phyloP scores from a whole-genome alignment of 2,113 vertebrate genomes.

The Benitochromis conjunctus region DNA sequence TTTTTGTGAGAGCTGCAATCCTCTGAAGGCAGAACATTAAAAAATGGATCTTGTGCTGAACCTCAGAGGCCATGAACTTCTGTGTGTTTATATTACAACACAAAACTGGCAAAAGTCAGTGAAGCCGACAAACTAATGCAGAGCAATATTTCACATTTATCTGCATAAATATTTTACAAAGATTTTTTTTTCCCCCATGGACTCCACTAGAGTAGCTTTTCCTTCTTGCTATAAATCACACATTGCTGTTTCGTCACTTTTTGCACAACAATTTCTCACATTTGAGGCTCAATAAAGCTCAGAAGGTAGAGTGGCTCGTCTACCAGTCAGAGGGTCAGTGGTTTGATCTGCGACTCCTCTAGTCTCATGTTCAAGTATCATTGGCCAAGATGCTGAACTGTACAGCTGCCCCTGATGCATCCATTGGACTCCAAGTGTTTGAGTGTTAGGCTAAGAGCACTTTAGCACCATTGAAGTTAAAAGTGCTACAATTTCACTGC shows the following conservation, averaged over 20 bases:
- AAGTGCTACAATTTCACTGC: fast-evolving
- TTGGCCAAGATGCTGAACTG: neutral
- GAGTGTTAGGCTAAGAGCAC: fast-evolving
- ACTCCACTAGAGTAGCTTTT: too few relatives aligned
- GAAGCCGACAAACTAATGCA: neutral
- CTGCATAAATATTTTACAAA: neutral
- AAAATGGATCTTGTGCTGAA: neutral
- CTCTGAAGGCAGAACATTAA: neutral
- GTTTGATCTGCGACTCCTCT: neutral
- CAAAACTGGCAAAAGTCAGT: neutral
- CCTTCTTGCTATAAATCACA: neutral
- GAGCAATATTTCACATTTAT: neutral
- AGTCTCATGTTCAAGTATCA: neutral
- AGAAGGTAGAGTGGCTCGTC: neutral
- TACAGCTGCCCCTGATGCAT: neutral
- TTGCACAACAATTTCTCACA: neutral
- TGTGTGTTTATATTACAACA: neutral
- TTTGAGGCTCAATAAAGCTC: neutral
- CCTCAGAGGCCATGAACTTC: neutral
- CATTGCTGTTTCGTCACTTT: neutral
- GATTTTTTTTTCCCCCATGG: too few relatives aligned
- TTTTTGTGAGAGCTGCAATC: neutral
- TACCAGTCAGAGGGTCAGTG: neutral
- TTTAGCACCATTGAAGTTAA: neutral
- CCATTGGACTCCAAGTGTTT: neutral